Percentiles rank a stretch among this genome's conserved stretches.
Conservation (phyloP, 2,888 invertebrate genomes). For the Polydrusus pterygomalis region DNA sequence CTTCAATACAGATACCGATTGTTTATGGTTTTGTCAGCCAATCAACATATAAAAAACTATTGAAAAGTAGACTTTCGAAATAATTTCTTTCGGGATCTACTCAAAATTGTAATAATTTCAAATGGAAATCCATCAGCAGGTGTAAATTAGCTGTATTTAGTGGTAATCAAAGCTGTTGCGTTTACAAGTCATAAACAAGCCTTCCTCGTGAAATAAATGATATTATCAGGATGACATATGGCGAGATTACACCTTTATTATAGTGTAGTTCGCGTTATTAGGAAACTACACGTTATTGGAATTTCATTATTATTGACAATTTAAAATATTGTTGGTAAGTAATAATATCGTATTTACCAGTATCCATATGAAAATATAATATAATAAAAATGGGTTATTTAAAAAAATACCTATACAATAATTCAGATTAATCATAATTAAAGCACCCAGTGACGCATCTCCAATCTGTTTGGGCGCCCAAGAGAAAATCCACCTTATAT, state of each 20-base stretch:
- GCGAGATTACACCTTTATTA: constrained; percentile 59
- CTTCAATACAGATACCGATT: no score
- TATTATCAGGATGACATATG: constrained; percentile 63
- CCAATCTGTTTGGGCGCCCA: no score
- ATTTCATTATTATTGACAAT: constrained; percentile 9
- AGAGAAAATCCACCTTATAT: no score
- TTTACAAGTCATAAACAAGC: constrained; percentile 58
- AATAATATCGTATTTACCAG: not conserved
- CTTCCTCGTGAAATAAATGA: constrained; percentile 61
- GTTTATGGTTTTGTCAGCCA: no score
- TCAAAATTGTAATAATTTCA: not conserved
- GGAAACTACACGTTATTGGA: constrained; percentile 3
- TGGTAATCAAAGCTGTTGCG: constrained; percentile 50
- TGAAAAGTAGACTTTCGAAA: not conserved
- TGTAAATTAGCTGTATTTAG: constrained; percentile 45
- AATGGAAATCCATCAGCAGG: constrained; percentile 44
- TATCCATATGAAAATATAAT: not conserved
- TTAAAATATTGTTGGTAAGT: not conserved
- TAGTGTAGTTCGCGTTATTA: constrained; percentile 36
- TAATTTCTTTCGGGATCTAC: not conserved
- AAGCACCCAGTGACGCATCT: no score
- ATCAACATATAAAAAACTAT: no score
- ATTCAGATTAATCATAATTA: no score
- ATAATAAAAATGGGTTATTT: not conserved
- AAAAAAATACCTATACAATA: no score